Base-by-base conservation (phyloP, 2,888 invertebrate genomes). In the Archaeoteleia sp. region DNA sequence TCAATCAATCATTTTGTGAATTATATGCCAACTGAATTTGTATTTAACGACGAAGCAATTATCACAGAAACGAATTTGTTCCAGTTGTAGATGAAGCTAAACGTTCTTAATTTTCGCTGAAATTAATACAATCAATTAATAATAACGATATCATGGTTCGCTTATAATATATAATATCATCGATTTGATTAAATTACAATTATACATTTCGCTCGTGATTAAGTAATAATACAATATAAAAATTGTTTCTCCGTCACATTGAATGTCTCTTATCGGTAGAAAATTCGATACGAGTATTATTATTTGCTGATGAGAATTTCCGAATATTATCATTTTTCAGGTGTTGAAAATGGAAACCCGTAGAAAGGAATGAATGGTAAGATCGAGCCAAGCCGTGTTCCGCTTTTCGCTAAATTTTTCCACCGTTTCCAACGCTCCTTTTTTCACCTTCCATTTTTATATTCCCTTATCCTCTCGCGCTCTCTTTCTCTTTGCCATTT, bases 391-490 rank as follows among this genome's bases (percentile, higher is more conserved):
- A 10, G 34, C 34, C 34, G 34, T 6, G 34, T 34, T 34, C 34
- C 13, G 34, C 13, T 10, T 10, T 32, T 34, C 34, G 14, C 34
- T 34, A 12, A 34, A 34, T 34, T 34, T 34, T 34, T 14, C 29
- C 29, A 2, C 27, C 39, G 23, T 27, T 65, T 46, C 55, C 30
- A 5, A 8, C 23, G 6, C 10, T 29, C 27, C 39, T 32, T 35
- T 32, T 43, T 32, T 29, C 15, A 13, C 17, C 14, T 62, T 54
- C 35, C 30, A 12, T 25, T 48, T 42, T 45, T 40, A 23, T 39
- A 40, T 61, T 39, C 37, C 34, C 45, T 39, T 51, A 43, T 48
- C 51, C 30, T 34, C 23, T 49, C 29, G 13, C 34, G 23, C 20
- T 17, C 35, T 27, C 46, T 29, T 45, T 61, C 30, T 34, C 42